These are phyloP conservation scores for Enteromius radiatus DNA, from an alignment of 2,797 vertebrate genomes.

Conservation along the genomic window DNA sequence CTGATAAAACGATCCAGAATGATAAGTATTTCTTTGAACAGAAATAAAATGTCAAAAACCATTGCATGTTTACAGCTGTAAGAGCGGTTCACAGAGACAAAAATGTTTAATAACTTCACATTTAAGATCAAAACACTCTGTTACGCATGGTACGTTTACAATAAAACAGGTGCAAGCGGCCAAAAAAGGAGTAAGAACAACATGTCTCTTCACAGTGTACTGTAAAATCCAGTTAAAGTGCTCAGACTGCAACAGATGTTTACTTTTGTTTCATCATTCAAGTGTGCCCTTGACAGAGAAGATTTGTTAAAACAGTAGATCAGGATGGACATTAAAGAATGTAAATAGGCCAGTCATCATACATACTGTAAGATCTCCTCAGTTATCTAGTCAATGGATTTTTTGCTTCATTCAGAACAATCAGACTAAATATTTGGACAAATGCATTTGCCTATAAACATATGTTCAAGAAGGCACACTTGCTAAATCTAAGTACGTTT, in stretches of 20 bases:
- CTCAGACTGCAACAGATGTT: constrained; percentile 35
- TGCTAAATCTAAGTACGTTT: constrained; percentile 71
- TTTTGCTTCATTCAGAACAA: constrained; percentile 55
- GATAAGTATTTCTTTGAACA: background rate
- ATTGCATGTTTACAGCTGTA: background rate
- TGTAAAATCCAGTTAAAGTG: constrained; percentile 21
- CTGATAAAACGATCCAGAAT: background rate
- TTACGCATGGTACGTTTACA: constrained; percentile 46
- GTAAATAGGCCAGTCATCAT: constrained; percentile 28
- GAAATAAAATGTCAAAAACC: constrained; percentile 1
- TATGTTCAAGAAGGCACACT: constrained; percentile 69
- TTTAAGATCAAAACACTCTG: constrained; percentile 15
- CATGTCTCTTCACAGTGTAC: background rate
- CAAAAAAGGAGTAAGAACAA: constrained; percentile 42
- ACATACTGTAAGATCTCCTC: constrained; percentile 13
- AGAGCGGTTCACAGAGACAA: background rate
- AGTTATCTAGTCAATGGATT: constrained; percentile 51
- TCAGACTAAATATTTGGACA: constrained; percentile 72
- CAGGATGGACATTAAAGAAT: constrained; percentile 10
- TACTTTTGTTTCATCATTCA: constrained; percentile 43
- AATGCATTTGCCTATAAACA: constrained; percentile 71
- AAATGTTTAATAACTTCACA: background rate
- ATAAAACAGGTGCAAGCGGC: constrained; percentile 24
- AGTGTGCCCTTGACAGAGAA: constrained; percentile 13
- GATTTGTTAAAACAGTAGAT: constrained; percentile 31